Base-by-base conservation (phyloP, 92 coral and sea anemone genomes). In the Isaurus tuberculatus region DNA sequence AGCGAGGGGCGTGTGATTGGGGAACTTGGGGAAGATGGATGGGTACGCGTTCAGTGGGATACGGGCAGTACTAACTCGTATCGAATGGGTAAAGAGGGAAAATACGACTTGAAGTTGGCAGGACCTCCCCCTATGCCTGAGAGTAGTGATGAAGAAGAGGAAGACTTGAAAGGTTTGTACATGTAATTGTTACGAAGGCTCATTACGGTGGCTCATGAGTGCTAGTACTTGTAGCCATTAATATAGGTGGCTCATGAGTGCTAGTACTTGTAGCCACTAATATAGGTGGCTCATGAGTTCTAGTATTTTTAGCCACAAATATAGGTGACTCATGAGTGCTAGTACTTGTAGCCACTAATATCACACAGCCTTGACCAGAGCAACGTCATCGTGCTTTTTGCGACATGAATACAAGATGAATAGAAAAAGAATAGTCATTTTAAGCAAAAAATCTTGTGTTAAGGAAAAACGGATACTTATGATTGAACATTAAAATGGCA, bases 41-140 rank as follows among this genome's bases (percentile, higher is more conserved):
- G 99, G 99, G 99, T 95, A 46, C 92, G 99, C 43, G 94, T 96
- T 77, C 99, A 96, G 87, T 96, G 99, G 99, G 99, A 94, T 81
- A 94, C 98, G 17, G 96, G 99, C 42, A 94, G 98, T 86, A 94
- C 99, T 25, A 96, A 96, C 90, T 96, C 99, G 29, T 96, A 96
- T 80, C 99, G 99, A 42, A 96, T 96, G 99, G 99, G 99, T 10
- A 96, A 96, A 84, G 99, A 96, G 75, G 98, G 99, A 9, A 96
- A 96, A 72, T 96, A 90, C 79, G 99, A 96, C 78, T 84, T 96
- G 29, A 92, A 96, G 83, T 74, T 96, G 67, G 98, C 99, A 29
- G 96, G 99, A 15, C 98, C 98, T 17, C 99, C 97, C 17, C 98
- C 99, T 23, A 91, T 94, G 77, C 99, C 98, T 14, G 99, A 96